A percentile compares a stretch with the other conserved stretches of the same genome.
These are phyloP conservation scores for Teleopsis dalmanni DNA, from an alignment of 1,140 invertebrate genomes.

Conservation along the genomic window DNA sequence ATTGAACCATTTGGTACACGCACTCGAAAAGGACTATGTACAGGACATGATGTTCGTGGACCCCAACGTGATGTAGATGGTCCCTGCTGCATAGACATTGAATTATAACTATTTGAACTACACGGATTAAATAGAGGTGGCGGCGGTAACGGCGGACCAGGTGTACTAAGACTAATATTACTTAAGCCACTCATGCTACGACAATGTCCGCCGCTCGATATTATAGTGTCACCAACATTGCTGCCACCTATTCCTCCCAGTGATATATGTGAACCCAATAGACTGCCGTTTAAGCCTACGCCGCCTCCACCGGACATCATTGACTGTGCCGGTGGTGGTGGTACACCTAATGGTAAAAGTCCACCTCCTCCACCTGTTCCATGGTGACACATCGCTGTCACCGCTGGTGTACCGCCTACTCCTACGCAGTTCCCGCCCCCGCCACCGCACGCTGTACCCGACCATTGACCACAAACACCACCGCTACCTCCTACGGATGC, in stretches of 20 bases:
- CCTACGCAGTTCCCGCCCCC: conserved; percentile 16
- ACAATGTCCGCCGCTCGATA: conserved; percentile 29
- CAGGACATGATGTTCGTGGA: conserved; percentile 49
- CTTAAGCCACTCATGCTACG: conserved; percentile 38
- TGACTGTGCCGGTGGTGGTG: conserved; percentile 32
- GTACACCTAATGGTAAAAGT: conserved; percentile 4
- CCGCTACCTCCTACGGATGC: conserved; percentile 9
- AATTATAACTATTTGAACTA: conserved; percentile 34
- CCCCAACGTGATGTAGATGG: conserved; percentile 35
- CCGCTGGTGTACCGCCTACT: background rate
- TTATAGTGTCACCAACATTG: conserved; percentile 18
- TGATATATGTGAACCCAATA: conserved; percentile 36
- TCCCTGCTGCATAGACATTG: conserved; percentile 16
- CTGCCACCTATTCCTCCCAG: conserved; percentile 29
- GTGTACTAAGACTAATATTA: conserved; percentile 18
- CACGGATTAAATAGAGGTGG: conserved; percentile 43
- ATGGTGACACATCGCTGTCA: conserved; percentile 14
- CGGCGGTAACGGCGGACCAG: conserved; percentile 32
- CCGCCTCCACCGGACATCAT: conserved; percentile 38
- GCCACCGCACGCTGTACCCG: conserved; percentile 15
- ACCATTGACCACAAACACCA: conserved; percentile 29
- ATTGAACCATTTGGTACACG: conserved; percentile 51
- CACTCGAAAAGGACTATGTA: conserved; percentile 56
- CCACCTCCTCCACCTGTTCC: conserved; percentile 12
- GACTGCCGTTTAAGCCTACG: conserved; percentile 7